Evolutionary conservation across 2,797 vertebrate species (phyloP), one percentile per base, ranked within the genome.

Genomic region (Bufotes viridis): DNA sequence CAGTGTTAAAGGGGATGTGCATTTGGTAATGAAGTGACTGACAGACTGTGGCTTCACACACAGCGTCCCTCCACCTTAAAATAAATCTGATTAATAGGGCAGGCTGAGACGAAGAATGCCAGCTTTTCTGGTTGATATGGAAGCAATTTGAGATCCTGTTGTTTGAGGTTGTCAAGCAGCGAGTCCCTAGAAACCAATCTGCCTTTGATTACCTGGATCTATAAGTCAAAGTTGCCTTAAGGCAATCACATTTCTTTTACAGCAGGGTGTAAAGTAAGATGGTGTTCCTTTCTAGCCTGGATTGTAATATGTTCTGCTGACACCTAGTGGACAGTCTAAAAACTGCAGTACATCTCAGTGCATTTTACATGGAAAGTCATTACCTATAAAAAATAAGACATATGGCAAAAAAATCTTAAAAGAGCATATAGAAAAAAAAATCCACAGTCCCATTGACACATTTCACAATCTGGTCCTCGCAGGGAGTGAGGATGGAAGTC

Each of bases 261-360:
- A 72, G 29, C 29, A 72, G 69, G 69, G 3, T 75, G 72, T 51
- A 75, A 75, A 75, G 72, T 20, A 51, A 51, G 42, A 74, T 74
- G 67, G 1, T 26, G n/a, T 67, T 67, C 60, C 12, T 26, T 67
- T 24, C 12, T 69, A 22, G 61, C 34, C 69, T 34, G 17, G 14
- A 18, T 14, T 17, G 69, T 17, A 70, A 15, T n/a, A 3, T 75
- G 72, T 75, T 51, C 11, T 51, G 11, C 42, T 75, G 72, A 22
- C 72, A 75, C 6, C 72, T 75, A 22, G 72, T 75, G 72, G 72
- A 22, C 42, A n/a, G 10, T 51, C 12, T 51, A 51, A 20, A 75
- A 8, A 75, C 42, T 51, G 72, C 72, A 75, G 5, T 22, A 75
- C 11, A 70, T 34, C 6, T 1, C 18, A n/a, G 4, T 20, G 2